Conservation (phyloP, 2,113 vertebrate genomes). For the Pyrgilauda ruficollis region DNA sequence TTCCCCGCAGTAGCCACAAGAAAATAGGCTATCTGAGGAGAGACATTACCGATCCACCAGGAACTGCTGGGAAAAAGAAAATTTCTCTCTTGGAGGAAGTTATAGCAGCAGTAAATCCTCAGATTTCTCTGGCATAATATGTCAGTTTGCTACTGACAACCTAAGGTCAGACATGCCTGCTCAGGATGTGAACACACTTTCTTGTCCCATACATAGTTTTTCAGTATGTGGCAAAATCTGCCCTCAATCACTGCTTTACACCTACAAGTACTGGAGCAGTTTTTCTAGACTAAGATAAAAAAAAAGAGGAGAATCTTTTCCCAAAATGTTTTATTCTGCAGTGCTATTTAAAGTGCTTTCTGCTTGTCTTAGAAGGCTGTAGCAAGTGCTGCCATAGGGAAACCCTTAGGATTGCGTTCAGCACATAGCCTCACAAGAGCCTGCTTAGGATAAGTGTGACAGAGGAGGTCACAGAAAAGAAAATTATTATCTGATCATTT, state of each 20-base stretch:
- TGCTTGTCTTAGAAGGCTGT: not conserved
- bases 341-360: not conserved
- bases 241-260: not conserved
- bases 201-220: not conserved
- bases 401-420: not conserved
- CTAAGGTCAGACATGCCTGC: not conserved
- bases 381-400: not conserved
- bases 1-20: not conserved
- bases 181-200: not conserved
- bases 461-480: not conserved
- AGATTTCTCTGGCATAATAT: not conserved
- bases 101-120: not conserved
- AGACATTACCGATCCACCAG: not conserved
- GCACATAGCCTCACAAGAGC: not conserved
- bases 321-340: not conserved
- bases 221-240: not conserved
- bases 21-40: not conserved
- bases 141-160: not conserved
- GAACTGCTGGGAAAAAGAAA: not conserved
- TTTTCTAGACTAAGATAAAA: not conserved
- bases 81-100: not conserved
- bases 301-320: not conserved
- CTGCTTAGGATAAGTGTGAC: not conserved
- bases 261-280: not conserved
- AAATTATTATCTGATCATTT: not conserved